phyloP scores from a whole-genome alignment of 2,797 vertebrate genomes.

The Argyrosomus regius region DNA sequence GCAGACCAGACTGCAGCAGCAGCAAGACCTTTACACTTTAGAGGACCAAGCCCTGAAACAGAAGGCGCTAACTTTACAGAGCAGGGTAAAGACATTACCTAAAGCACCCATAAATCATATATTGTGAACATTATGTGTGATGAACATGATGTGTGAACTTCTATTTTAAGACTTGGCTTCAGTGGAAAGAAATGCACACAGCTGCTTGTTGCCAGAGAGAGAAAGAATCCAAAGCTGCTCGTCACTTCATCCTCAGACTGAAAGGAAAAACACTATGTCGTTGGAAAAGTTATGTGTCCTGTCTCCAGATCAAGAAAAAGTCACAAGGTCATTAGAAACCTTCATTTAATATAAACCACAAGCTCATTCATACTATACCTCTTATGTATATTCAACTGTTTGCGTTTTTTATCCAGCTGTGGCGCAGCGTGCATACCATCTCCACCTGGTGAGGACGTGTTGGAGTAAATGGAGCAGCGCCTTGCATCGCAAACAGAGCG shows the following conservation, averaged over 20 bases:
- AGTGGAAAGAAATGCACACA: conserved; percentile 84
- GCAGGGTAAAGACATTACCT: conserved; percentile 79
- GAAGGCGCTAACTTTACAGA: conserved; percentile 78
- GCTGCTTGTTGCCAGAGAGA: conserved; percentile 71
- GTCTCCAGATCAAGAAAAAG: conserved; percentile 77
- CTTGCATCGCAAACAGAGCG: conserved; percentile 69
- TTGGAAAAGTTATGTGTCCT: conserved; percentile 83
- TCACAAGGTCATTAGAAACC: conserved; percentile 73
- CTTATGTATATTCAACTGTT: not conserved
- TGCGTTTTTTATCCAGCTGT: conserved; percentile 74
- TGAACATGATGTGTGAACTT: conserved; percentile 2
- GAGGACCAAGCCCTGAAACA: conserved; percentile 78
- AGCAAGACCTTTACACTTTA: conserved; percentile 51
- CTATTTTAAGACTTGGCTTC: conserved; percentile 87
- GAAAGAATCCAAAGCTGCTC: conserved; percentile 78
- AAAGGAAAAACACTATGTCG: conserved; percentile 77
- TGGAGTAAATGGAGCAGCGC: conserved; percentile 85
- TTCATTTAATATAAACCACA: not conserved
- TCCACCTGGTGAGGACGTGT: conserved; percentile 58
- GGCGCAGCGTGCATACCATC: conserved; percentile 65
- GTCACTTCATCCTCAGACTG: conserved; percentile 66
- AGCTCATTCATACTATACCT: not conserved
- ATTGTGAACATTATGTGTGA: not conserved
- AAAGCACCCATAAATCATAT: not conserved
- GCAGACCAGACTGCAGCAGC: conserved; percentile 69